phyloP scores from a whole-genome alignment of 2,113 vertebrate genomes.

The Merops nubicus region DNA sequence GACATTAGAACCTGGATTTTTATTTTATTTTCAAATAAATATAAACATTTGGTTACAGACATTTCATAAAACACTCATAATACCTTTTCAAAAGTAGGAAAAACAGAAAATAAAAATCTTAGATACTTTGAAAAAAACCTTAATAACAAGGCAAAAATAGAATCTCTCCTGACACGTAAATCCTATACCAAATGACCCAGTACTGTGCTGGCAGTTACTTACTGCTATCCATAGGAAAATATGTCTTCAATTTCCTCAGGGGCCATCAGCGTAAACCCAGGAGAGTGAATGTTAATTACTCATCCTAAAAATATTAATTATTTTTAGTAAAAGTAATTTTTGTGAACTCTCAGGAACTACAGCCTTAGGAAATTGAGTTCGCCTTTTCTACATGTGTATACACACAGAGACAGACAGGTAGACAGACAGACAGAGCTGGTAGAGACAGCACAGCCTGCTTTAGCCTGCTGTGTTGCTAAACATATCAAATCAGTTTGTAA shows the following conservation, averaged over 20 bases:
- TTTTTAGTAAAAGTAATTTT: conserved; percentile 33
- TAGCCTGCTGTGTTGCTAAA: neutral
- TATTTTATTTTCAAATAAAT: neutral
- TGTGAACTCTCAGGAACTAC: neutral
- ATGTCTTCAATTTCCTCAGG: neutral
- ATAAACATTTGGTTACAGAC: neutral
- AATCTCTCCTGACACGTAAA: neutral
- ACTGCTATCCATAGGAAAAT: neutral
- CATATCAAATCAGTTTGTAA: neutral
- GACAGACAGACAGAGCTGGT: neutral
- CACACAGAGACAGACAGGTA: fast-evolving
- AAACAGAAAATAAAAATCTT: neutral
- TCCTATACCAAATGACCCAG: neutral
- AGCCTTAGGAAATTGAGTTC: neutral
- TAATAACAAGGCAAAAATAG: neutral
- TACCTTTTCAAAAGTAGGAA: neutral
- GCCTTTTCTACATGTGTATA: neutral
- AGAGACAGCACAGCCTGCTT: neutral
- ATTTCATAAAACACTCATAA: neutral
- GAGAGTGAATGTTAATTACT: conserved; percentile 45
- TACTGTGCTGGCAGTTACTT: neutral
- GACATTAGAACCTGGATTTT: neutral
- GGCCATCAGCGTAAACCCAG: neutral
- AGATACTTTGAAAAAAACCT: neutral
- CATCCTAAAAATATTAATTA: conserved; percentile 13